Percentiles rank a stretch among this genome's conserved stretches.
Conservation (phyloP, 92 coral and sea anemone species). For the Paragorgia papillata region DNA sequence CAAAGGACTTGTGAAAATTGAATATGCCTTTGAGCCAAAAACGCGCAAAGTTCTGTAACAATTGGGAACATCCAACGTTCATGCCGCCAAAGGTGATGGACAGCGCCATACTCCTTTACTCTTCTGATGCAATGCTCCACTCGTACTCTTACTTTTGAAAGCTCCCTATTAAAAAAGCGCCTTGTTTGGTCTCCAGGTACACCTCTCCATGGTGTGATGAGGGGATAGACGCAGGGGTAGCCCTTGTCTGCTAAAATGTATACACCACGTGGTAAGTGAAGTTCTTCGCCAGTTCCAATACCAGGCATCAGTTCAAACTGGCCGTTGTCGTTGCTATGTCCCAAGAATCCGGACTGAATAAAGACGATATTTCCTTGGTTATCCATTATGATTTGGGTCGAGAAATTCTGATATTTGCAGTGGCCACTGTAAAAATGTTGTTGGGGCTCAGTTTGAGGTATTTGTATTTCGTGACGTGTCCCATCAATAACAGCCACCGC, state of each 20-base stretch:
- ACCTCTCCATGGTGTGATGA: slow-evolving; percentile 47
- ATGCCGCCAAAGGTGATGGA: not conserved
- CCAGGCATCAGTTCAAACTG: slow-evolving; percentile 21
- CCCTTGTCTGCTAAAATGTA: slow-evolving; percentile 30
- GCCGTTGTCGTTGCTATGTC: slow-evolving; percentile 36
- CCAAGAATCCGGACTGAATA: slow-evolving; percentile 24
- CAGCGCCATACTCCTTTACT: slow-evolving; percentile 21
- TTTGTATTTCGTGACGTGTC: slow-evolving; percentile 52
- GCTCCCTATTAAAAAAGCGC: not conserved
- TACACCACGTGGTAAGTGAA: slow-evolving; percentile 45
- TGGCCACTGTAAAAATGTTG: slow-evolving; percentile 56
- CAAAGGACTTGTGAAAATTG: not conserved
- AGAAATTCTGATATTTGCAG: slow-evolving; percentile 49
- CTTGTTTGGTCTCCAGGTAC: slow-evolving; percentile 28
- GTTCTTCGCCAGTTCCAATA: slow-evolving; percentile 29
- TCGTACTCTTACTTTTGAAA: not conserved
- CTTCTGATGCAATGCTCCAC: slow-evolving; percentile 20
- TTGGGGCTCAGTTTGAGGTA: slow-evolving; percentile 51
- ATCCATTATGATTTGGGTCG: slow-evolving; percentile 48
- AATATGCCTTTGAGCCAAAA: slow-evolving; percentile 15
- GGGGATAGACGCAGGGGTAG: slow-evolving; percentile 53
- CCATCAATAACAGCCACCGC: slow-evolving; percentile 57
- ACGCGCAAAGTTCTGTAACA: slow-evolving; percentile 8
- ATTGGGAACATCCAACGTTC: slow-evolving; percentile 12
- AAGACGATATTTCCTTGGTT: slow-evolving; percentile 42